These are phyloP conservation scores for Metalampra italica DNA, from an alignment of 2,888 invertebrate species.

Conservation along the genomic window DNA sequence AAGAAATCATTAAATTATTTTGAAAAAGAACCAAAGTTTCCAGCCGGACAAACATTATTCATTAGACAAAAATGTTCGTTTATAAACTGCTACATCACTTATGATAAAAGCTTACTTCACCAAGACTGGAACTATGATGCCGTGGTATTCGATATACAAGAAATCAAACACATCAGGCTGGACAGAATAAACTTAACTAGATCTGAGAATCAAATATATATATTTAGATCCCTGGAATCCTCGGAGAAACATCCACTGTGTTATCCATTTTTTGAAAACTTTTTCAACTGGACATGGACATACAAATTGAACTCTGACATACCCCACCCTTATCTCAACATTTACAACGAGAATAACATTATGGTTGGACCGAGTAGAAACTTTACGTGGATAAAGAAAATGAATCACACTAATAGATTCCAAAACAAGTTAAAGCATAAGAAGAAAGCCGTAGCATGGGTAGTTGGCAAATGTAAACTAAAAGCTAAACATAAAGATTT, in stretches of 20 bases:
- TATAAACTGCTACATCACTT: slow-evolving; percentile 60
- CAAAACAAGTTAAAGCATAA: slow-evolving; percentile 26
- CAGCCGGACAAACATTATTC: slow-evolving; percentile 43
- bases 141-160: slow-evolving; percentile 46
- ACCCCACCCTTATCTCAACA: slow-evolving; percentile 49
- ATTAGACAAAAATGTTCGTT: slow-evolving; percentile 53
- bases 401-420: slow-evolving; percentile 29
- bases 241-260: slow-evolving; percentile 49
- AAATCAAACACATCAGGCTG: slow-evolving; percentile 31
- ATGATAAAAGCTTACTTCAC: slow-evolving; percentile 37
- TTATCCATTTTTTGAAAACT: slow-evolving; percentile 43
- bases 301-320: slow-evolving; percentile 60
- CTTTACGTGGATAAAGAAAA: slow-evolving; percentile 40
- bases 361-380: slow-evolving; percentile 44
- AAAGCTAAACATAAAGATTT: slow-evolving; percentile 44
- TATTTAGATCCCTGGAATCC: slow-evolving; percentile 55
- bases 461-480: slow-evolving; percentile 45
- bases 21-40: slow-evolving; percentile 22
- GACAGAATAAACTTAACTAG: slow-evolving; percentile 34
- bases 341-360: slow-evolving; percentile 33
- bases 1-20: slow-evolving; percentile 14
- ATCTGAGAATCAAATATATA: slow-evolving; percentile 46
- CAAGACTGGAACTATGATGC: slow-evolving; percentile 52
- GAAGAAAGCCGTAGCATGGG: slow-evolving; percentile 53
- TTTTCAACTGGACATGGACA: slow-evolving; percentile 70